Conservation (phyloP, 2,797 vertebrate species). For the Periparus ater region DNA sequence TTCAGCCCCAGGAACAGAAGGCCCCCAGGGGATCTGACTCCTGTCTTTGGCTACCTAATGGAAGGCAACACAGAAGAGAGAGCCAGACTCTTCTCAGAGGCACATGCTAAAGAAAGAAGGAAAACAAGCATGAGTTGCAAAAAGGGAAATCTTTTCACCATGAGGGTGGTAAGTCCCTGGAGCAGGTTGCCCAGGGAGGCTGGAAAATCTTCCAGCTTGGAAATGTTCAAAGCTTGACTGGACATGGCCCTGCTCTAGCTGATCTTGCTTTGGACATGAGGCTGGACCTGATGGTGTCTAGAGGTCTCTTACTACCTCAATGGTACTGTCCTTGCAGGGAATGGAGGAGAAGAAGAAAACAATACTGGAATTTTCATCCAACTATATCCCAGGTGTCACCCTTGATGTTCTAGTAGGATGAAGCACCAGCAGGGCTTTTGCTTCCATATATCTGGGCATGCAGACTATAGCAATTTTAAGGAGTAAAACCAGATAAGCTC, state of each 20-base stretch:
- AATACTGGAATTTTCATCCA: not conserved
- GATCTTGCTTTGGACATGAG: not conserved
- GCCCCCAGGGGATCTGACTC: not conserved
- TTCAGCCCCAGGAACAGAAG: not conserved
- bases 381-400: not conserved
- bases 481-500: not conserved
- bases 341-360: not conserved
- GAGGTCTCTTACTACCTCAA: not conserved
- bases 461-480: not conserved
- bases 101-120: slow-evolving; percentile 22
- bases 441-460: not conserved
- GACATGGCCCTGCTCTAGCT: not conserved
- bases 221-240: not conserved
- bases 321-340: not conserved
- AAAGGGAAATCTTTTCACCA: not conserved
- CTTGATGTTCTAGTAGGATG: not conserved
- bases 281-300: not conserved
- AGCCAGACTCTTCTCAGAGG: not conserved
- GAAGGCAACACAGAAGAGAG: not conserved
- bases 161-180: not conserved
- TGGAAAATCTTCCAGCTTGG: not conserved
- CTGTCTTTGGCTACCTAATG: not conserved
- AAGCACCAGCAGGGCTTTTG: not conserved
- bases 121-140: not conserved
- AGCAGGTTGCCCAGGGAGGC: not conserved